Evolutionary conservation across 2,113 vertebrate species (phyloP).

Genomic region (Climacteris rufus): DNA sequence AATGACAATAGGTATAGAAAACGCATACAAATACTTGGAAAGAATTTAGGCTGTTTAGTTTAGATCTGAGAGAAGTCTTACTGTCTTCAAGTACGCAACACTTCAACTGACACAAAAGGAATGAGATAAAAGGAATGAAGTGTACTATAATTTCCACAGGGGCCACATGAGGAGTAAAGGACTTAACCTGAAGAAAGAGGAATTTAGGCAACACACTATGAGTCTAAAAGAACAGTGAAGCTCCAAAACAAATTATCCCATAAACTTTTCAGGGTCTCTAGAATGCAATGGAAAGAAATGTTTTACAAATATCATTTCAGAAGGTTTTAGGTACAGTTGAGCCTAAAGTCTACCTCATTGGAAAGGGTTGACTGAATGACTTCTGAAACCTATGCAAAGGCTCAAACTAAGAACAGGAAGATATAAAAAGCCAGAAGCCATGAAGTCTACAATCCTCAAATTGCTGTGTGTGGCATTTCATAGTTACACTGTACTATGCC

Average conservation of each 20-base stretch:
- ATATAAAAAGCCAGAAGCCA: neutral
- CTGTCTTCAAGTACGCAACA: accelerated
- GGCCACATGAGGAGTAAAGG: neutral
- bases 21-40: neutral
- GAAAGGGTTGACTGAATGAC: neutral
- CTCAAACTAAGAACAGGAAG: neutral
- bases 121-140: neutral
- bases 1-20: neutral
- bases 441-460: neutral
- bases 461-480: neutral
- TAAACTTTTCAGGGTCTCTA: neutral
- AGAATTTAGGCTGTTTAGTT: neutral
- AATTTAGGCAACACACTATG: neutral
- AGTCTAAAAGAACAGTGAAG: neutral
- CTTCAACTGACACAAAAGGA: neutral
- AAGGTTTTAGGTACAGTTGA: neutral
- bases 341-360: neutral
- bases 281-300: neutral
- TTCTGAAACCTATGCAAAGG: neutral
- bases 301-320: neutral
- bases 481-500: neutral
- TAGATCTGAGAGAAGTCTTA: neutral
- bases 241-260: neutral
- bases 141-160: neutral
- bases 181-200: neutral